Conservation (phyloP, 2,888 invertebrate genomes). For the Napeogenes inachia region DNA sequence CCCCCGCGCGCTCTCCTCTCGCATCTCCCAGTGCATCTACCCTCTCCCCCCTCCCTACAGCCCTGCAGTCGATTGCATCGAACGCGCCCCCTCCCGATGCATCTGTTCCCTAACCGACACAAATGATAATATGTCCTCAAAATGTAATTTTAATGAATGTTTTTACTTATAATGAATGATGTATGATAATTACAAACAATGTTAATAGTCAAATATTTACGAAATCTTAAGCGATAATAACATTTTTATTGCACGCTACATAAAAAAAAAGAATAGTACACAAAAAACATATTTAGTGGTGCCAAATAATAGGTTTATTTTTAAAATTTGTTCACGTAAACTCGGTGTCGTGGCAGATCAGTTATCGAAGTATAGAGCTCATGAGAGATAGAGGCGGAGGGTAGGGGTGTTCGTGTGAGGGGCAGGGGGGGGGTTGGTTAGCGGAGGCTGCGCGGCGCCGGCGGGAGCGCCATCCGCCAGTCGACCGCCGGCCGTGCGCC, state of each 20-base stretch:
- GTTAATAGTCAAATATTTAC: too few relatives aligned
- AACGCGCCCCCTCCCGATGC: constrained; percentile 19
- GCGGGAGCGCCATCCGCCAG: constrained; percentile 33
- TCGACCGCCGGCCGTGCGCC: constrained; percentile 40
- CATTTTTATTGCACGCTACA: too few relatives aligned
- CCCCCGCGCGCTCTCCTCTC: constrained; percentile 1
- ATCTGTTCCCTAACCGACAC: constrained; percentile 18
- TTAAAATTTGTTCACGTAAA: neutral
- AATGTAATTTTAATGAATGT: constrained; percentile 3
- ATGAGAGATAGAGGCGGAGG: constrained; percentile 24
- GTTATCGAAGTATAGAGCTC: constrained; percentile 7
- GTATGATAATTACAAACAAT: too few relatives aligned
- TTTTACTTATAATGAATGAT: too few relatives aligned
- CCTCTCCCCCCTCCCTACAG: constrained; percentile 17
- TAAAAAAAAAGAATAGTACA: too few relatives aligned
- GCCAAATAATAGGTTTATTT: constrained; percentile 17
- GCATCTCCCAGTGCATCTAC: constrained; percentile 8
- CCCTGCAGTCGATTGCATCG: constrained; percentile 11
- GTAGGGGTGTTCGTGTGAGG: constrained; percentile 30
- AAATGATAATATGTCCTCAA: neutral
- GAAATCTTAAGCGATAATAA: too few relatives aligned
- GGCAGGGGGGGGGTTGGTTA: constrained; percentile 34
- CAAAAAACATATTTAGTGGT: neutral
- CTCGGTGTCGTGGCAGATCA: neutral
- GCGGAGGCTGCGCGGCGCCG: constrained; percentile 39